phyloP scores from a whole-genome alignment of 2,797 vertebrate species.

The Arremon brunneinucha region DNA sequence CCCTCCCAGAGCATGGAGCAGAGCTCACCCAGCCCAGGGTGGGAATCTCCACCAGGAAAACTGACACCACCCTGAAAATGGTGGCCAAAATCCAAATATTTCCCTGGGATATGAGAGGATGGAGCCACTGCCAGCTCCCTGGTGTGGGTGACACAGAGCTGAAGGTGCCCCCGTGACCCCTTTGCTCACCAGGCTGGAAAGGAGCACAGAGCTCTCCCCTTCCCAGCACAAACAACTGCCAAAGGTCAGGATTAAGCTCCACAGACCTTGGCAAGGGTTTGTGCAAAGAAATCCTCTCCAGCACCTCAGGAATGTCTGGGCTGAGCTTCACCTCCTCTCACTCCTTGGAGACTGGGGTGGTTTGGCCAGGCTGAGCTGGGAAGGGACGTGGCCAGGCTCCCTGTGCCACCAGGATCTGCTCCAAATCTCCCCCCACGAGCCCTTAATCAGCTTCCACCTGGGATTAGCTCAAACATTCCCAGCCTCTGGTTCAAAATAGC shows the following conservation, averaged over 20 bases:
- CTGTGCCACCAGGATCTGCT: neutral
- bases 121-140: neutral
- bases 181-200: neutral
- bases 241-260: neutral
- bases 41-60: neutral
- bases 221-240: neutral
- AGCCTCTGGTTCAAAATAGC: conserved; percentile 47
- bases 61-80: neutral
- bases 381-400: neutral
- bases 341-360: fast-evolving
- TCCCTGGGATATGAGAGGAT: neutral
- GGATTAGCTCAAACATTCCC: conserved; percentile 60
- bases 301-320: neutral
- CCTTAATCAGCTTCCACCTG: conserved; percentile 58
- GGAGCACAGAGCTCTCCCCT: neutral
- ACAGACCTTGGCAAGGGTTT: neutral
- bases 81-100: neutral
- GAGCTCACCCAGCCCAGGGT: neutral
- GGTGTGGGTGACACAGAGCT: fast-evolving
- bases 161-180: neutral
- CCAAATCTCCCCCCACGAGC: conserved; percentile 26
- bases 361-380: neutral
- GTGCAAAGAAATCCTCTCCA: neutral
- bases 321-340: neutral
- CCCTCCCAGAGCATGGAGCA: fast-evolving